These are phyloP conservation scores for Chalcosyrphus nemorum DNA, from an alignment of 2,888 invertebrate genomes.

Conservation along the genomic window DNA sequence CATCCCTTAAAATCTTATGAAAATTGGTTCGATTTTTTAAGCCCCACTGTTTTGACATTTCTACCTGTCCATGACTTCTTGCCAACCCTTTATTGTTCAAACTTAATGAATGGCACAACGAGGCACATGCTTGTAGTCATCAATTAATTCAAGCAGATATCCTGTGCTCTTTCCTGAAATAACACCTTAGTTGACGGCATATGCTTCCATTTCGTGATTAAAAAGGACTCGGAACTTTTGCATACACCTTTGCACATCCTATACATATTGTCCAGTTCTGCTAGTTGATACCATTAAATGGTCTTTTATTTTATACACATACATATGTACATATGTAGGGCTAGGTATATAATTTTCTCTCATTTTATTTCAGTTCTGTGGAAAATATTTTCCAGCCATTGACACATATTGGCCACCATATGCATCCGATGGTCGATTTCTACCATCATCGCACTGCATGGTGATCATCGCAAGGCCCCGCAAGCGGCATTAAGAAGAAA, in stretches of 20 bases:
- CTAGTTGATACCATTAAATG: constrained; percentile 3
- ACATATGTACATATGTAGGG: not conserved
- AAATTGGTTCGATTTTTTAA: no score
- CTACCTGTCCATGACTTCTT: not conserved
- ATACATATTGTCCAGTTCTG: not conserved
- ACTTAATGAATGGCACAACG: constrained; percentile 33
- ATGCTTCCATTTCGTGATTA: constrained; percentile 33
- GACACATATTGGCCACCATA: constrained; percentile 68
- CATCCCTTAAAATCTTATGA: no score
- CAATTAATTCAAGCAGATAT: constrained; percentile 56
- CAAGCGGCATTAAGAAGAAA: constrained; percentile 57
- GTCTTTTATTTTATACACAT: constrained; percentile 20
- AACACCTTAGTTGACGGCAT: constrained; percentile 30
- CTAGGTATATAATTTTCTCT: no score
- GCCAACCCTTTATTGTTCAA: not conserved
- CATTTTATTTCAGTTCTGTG: constrained; percentile 20
- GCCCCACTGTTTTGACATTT: not conserved
- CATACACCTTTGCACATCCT: constrained; percentile 10
- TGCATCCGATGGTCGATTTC: constrained; percentile 64
- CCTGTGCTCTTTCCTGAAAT: constrained; percentile 12
- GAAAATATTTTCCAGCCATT: constrained; percentile 57
- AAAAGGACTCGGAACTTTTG: constrained; percentile 15
- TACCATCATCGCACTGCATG: constrained; percentile 56
- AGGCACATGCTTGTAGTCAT: constrained; percentile 21
- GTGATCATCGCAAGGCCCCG: constrained; percentile 36